A percentile compares a stretch with the other conserved stretches of the same genome.
Evolutionary conservation across 1,140 invertebrate species (phyloP).

Genomic region (Monochamus saltuarius): DNA sequence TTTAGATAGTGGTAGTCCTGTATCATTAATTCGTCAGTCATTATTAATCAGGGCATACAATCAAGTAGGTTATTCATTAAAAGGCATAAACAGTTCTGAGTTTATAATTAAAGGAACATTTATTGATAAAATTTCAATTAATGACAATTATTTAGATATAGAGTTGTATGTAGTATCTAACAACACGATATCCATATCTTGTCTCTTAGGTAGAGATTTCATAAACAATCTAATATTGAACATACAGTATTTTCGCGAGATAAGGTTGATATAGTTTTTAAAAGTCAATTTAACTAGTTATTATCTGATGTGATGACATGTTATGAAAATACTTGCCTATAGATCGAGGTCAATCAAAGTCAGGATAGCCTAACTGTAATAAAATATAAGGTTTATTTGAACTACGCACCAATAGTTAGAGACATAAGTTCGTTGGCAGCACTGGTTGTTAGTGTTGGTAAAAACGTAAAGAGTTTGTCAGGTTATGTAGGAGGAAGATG

Average conservation of each 20-base stretch:
- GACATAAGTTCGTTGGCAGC: no score
- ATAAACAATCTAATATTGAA: no score
- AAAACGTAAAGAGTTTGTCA: no score
- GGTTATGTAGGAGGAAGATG: no score
- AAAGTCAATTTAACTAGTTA: no score
- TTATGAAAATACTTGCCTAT: neutral
- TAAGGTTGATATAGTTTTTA: no score
- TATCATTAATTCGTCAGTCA: neutral
- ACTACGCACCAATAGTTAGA: neutral
- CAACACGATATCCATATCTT: no score
- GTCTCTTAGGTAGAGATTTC: no score
- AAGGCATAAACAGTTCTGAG: neutral
- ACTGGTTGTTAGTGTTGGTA: no score
- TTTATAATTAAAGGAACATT: neutral
- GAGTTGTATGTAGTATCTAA: no score
- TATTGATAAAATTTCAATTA: conserved; percentile 9
- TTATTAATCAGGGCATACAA: neutral
- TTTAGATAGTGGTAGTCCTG: neutral
- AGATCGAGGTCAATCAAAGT: conserved; percentile 8
- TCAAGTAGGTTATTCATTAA: neutral
- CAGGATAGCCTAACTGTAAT: conserved; percentile 13
- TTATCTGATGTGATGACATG: neutral
- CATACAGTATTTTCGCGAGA: no score
- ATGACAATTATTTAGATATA: no score
- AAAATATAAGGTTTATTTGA: neutral